Evolutionary conservation across 2,888 invertebrate genomes (phyloP).

Genomic region (Xestia ashworthii): DNA sequence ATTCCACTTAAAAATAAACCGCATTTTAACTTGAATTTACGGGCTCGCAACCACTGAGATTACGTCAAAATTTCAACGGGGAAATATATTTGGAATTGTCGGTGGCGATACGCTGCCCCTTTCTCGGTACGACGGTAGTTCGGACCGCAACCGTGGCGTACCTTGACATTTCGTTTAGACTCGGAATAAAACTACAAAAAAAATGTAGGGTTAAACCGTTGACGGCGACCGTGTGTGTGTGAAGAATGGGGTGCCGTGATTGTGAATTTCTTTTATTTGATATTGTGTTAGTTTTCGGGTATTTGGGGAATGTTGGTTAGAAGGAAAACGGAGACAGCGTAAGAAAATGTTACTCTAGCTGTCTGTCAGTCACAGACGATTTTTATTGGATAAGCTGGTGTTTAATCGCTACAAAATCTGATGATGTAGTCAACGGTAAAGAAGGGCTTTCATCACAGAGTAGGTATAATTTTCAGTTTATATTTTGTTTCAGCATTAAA

Average conservation of each 20-base stretch:
- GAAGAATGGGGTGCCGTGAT: slow-evolving; percentile 45
- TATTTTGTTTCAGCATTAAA: neutral
- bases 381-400: neutral
- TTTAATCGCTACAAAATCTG: neutral
- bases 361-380: neutral
- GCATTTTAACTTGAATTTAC: slow-evolving; percentile 51
- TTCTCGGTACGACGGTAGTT: slow-evolving; percentile 52
- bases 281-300: slow-evolving; percentile 23
- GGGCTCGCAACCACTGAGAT: slow-evolving; percentile 40
- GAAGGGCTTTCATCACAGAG: neutral
- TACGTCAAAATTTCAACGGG: slow-evolving; percentile 63
- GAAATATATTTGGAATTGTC: slow-evolving; percentile 61
- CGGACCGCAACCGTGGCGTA: slow-evolving; percentile 55
- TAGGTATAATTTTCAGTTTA: neutral
- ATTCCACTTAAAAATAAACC: slow-evolving; percentile 32
- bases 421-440: neutral
- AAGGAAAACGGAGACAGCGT: neutral
- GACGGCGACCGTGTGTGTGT: slow-evolving; percentile 32
- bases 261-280: slow-evolving; percentile 48
- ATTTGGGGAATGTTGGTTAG: neutral
- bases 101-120: slow-evolving; percentile 57
- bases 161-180: slow-evolving; percentile 70
- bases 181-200: slow-evolving; percentile 69
- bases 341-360: neutral
- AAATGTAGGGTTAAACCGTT: slow-evolving; percentile 46